These are phyloP conservation scores for Physocephala rufipes DNA, from an alignment of 2,888 invertebrate genomes.

Conservation along the genomic window DNA sequence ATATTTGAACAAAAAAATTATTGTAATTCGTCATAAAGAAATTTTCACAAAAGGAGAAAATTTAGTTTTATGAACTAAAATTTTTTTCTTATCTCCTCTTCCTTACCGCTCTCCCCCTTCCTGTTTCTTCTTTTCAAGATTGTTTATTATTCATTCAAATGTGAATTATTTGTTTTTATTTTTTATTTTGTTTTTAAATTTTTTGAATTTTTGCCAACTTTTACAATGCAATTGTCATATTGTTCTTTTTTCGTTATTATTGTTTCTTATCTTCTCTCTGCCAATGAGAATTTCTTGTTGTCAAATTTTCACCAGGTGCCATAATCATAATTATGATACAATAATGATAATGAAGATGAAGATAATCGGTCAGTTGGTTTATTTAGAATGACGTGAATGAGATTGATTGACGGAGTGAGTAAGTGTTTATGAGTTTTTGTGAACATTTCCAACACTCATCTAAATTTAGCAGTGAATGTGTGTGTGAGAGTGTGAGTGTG, in stretches of 20 bases:
- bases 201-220: constrained; percentile 16
- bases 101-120: not conserved
- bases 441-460: not conserved
- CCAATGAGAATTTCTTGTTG: not conserved
- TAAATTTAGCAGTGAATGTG: not conserved
- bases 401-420: not conserved
- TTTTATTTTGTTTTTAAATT: not conserved
- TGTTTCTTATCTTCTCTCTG: not conserved
- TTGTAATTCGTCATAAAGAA: not conserved
- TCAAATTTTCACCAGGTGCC: not conserved
- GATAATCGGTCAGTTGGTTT: not conserved
- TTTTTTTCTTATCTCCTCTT: not conserved
- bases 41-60: too few relatives aligned
- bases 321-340: not conserved
- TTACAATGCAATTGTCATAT: not conserved
- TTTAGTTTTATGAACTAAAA: too few relatives aligned
- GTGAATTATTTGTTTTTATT: not conserved
- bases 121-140: not conserved
- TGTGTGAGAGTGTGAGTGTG: not conserved
- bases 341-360: too few relatives aligned
- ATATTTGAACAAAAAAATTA: not conserved
- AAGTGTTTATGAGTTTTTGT: not conserved
- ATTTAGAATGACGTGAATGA: not conserved
- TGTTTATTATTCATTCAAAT: not conserved
- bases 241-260: constrained; percentile 2